Evolutionary conservation across 2,888 invertebrate species (phyloP), one percentile per base, ranked within the genome.

Genomic region (Venusia cambrica): DNA sequence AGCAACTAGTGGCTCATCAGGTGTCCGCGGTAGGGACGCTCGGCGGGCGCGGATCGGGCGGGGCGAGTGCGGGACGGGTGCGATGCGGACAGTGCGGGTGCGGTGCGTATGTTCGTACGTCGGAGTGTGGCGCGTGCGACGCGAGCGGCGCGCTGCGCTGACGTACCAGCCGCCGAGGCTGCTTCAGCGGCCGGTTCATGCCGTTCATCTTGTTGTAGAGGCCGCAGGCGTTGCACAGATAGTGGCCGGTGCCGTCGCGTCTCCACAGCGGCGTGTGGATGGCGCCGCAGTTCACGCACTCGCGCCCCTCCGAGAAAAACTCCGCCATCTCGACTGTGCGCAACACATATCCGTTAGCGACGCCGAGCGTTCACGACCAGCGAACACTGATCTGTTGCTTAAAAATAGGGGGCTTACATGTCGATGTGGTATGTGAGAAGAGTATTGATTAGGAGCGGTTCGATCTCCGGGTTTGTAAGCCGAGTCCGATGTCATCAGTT

Each of bases 121-220:
- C 73, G 68, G n/a, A n/a, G n/a, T 63, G 62, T 39, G 73, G 72
- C 64, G 77, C 67, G 68, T 72, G 62, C 54, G 54, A 64, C 66
- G 77, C 72, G 71, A 60, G 74, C 68, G 76, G 70, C 65, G 78
- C 78, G 74, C 72, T 77, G 60, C 87, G 84, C 78, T 77, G 73
- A 90, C 96, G 94, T 90, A 98, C 98, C 92, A 97, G 93, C 91
- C 98, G 96, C 76, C 97, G 97, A 55, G 98, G 98, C 89, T 98
- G 98, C 81, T 98, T 97, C 65, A 99, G 91, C 54, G 98, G 98
- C 62, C 98, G 91, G 89, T 97, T 97, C 92, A 97, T 95, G 74
- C 98, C 98, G 89, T 99, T 99, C 97, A 98, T 98, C 90, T 98
- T 98, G 89, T 96, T 97, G 91, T 99, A 99, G 69, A 99, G 94